These are phyloP conservation scores for Ophion costatus DNA, from an alignment of 2,888 invertebrate species.

Conservation along the genomic window DNA sequence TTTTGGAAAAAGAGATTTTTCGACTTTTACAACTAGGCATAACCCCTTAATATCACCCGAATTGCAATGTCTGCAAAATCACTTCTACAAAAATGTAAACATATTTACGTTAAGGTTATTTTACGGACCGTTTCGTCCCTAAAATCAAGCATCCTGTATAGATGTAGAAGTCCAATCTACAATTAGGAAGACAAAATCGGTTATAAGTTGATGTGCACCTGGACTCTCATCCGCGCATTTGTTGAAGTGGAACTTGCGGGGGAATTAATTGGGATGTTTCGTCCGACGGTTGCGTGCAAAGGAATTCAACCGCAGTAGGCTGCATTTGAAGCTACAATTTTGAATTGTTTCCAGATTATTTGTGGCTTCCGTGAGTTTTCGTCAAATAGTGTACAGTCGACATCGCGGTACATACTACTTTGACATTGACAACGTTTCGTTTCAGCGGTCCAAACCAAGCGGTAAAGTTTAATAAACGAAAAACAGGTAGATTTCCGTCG, in stretches of 20 bases:
- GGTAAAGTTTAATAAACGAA: constrained; percentile 57
- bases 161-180: background rate
- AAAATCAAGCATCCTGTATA: too few species aligned
- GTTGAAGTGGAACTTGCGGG: background rate
- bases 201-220: background rate
- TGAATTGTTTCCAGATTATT: background rate
- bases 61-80: too few species aligned
- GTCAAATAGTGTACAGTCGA: background rate
- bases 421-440: constrained; percentile 52
- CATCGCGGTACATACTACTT: background rate
- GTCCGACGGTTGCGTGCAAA: background rate
- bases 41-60: too few species aligned
- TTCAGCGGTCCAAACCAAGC: constrained; percentile 42
- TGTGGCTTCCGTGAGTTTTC: background rate
- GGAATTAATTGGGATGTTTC: background rate
- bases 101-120: too few species aligned
- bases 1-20: too few species aligned
- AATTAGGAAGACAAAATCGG: background rate
- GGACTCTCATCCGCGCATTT: background rate
- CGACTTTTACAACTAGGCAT: too few species aligned
- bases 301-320: too few species aligned
- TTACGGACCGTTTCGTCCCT: too few species aligned
- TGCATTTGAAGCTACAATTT: background rate
- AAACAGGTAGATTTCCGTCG: constrained; percentile 32
- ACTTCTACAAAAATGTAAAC: too few species aligned